Base-by-base conservation (phyloP, 2,113 vertebrate genomes). In the Coracopsis vasa region DNA sequence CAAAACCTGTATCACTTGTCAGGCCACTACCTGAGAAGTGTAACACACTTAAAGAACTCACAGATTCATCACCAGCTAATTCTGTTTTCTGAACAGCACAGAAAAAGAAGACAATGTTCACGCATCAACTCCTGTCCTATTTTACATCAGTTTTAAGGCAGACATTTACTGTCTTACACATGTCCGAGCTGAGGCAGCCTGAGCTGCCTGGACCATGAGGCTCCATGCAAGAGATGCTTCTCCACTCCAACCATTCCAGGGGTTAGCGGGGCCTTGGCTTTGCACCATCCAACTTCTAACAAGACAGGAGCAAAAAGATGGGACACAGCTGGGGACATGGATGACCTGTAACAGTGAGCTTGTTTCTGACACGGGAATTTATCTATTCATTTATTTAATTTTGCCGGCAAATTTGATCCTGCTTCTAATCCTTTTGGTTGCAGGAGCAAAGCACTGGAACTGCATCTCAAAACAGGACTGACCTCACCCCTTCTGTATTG, bases 221-320 rank as follows among this genome's bases (percentile, higher is more conserved):
- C 53, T 80, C 75, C 6, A 0, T 0, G 24, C 2, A 3, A 16
- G 42, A 48, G 58, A 4, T 4, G 10, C 2, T 35, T 8, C 60
- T 12, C 10, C 39, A 3, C 11, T 4, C 39, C 42, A 35, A 0
- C 58, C 39, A 24, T 50, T 9, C 29, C 31, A 41, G 37, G 28
- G 29, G 10, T 0, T 19, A 54, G 5, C 45, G 4, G 37, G 56
- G 61, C 74, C 19, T 8, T 16, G 27, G 12, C 48, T 56, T 17
- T 44, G 90, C 41, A 61, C 50, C 41, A 1, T 3, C 81, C 31
- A 25, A 88, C 53, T 58, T 47, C 44, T 4, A 5, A 17, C 45
- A 33, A 56, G 17, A 18, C 62, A 41, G 6, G 13, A 86, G 50
- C 27, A 21, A 4, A 61, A 20, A 12, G 17, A 14, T 3, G 3